A percentile compares a stretch with the other conserved stretches of the same genome.
Evolutionary conservation across 2,797 vertebrate genomes (phyloP).

Genomic region (Pagetopsis macropterus): DNA sequence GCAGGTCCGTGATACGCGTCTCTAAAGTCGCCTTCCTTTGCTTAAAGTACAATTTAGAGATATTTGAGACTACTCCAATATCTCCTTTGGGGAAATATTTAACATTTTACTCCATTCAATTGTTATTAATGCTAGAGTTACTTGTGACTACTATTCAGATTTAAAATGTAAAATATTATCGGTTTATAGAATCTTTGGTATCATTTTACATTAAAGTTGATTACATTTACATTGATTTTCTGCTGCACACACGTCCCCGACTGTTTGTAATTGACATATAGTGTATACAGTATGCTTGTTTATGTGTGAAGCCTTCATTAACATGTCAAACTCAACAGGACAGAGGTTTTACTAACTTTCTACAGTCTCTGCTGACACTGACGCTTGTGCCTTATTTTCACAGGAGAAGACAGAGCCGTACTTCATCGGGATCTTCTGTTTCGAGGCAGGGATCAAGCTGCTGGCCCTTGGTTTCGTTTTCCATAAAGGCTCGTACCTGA

Average conservation of each 20-base stretch:
- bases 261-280: background rate
- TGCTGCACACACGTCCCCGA: background rate
- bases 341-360: background rate
- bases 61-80: no score
- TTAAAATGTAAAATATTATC: background rate
- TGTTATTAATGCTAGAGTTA: no score
- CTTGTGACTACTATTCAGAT: background rate
- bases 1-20: no score
- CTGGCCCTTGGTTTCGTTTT: conserved; percentile 97
- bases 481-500: conserved; percentile 98
- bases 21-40: no score
- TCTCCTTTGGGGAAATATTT: no score
- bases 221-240: no score
- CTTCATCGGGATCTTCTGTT: conserved; percentile 99
- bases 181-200: background rate
- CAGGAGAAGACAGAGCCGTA: conserved; percentile 99
- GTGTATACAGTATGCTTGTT: background rate
- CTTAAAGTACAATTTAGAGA: no score
- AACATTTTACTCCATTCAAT: background rate
- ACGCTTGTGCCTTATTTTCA: conserved; percentile 10
- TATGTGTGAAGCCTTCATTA: background rate
- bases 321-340: background rate
- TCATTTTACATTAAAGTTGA: no score
- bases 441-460: conserved; percentile 97
- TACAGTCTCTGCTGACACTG: conserved; percentile 3